These are phyloP conservation scores for Numida meleagris DNA, from an alignment of 2,113 vertebrate species.

Conservation along the genomic window DNA sequence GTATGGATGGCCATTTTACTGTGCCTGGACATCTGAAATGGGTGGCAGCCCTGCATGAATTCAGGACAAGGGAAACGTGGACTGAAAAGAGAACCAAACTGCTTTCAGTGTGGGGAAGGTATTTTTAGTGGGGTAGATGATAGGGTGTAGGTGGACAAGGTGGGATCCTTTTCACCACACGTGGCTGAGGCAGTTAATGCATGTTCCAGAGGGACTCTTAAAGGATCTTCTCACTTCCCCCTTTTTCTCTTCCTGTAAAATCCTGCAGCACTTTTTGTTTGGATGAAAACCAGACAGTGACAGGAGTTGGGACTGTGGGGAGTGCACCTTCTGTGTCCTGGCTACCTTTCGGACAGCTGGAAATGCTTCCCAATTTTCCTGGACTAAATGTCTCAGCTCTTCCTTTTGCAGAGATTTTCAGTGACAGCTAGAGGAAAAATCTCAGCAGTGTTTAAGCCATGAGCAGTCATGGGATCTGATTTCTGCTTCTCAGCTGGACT, in stretches of 20 bases:
- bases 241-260: neutral
- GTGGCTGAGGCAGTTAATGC: neutral
- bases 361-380: neutral
- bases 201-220: neutral
- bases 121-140: slow-evolving; percentile 15
- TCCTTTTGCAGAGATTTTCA: neutral
- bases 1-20: neutral
- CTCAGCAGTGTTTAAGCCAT: neutral
- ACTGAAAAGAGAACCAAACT: neutral
- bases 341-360: neutral
- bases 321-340: neutral
- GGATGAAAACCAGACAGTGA: neutral
- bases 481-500: neutral
- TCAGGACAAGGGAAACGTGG: neutral
- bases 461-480: neutral
- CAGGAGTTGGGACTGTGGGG: neutral
- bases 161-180: neutral
- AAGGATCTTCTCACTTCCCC: neutral
- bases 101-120: neutral
- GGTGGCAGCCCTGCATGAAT: neutral
- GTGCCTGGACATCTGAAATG: neutral
- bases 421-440: neutral
- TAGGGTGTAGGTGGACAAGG: neutral
- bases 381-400: neutral
- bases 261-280: neutral